Conservation (phyloP, 2,888 invertebrate species). For the Chrysolina oricalcia region DNA sequence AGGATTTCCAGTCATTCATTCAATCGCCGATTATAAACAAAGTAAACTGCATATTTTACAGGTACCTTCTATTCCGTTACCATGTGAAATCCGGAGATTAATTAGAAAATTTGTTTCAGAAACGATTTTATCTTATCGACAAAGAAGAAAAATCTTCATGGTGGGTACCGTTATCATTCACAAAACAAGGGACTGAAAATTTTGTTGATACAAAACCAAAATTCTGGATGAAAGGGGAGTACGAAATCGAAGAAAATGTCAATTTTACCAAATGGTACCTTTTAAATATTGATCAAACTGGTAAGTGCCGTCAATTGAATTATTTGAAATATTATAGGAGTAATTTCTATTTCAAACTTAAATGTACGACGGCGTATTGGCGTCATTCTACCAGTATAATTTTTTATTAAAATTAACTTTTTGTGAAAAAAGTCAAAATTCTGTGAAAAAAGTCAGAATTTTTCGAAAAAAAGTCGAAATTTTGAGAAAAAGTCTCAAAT, state of each 20-base stretch:
- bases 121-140: conserved; percentile 64
- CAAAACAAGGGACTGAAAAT: conserved; percentile 65
- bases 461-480: too few species aligned
- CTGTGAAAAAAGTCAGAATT: too few species aligned
- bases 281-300: conserved; percentile 79
- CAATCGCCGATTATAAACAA: conserved; percentile 70
- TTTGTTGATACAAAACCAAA: conserved; percentile 69
- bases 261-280: conserved; percentile 76
- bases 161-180: conserved; percentile 74
- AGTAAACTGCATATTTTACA: conserved; percentile 69
- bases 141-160: conserved; percentile 66
- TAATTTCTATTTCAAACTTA: too few species aligned
- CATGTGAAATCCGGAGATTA: conserved; percentile 16
- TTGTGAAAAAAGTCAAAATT: too few species aligned
- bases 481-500: too few species aligned
- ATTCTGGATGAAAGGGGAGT: conserved; percentile 73
- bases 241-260: conserved; percentile 61
- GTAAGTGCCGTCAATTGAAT: conserved; percentile 64
- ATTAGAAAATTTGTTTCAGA: conserved; percentile 57
- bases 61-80: conserved; percentile 49
- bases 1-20: conserved; percentile 80
- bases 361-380: too few species aligned
- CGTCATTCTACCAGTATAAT: too few species aligned
- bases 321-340: not conserved
- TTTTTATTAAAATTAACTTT: too few species aligned